Percentiles rank a stretch among this genome's conserved stretches.
These are phyloP conservation scores for Pachypsylla venusta DNA, from an alignment of 1,140 invertebrate genomes.

Conservation along the genomic window DNA sequence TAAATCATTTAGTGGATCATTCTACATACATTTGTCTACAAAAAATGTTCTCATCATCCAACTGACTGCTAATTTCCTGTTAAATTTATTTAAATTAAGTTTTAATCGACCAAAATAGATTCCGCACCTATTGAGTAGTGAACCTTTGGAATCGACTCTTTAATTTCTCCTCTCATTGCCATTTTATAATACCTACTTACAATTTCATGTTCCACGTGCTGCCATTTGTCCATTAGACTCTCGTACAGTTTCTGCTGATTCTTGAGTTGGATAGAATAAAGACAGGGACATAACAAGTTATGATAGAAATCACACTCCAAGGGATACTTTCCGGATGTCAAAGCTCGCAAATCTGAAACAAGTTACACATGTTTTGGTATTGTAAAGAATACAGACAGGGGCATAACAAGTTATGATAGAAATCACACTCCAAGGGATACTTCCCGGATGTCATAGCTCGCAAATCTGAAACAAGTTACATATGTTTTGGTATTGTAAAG, in stretches of 20 bases:
- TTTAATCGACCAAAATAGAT: no score
- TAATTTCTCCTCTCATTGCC: no score
- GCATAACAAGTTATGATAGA: constrained; percentile 33
- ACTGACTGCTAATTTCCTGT: no score
- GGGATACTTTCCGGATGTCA: constrained; percentile 14
- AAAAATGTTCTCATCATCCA: no score
- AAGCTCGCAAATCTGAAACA: constrained; percentile 27
- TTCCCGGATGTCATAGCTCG: constrained; percentile 9
- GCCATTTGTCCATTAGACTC: constrained; percentile 32
- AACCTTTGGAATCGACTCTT: no score
- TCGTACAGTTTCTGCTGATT: constrained; percentile 23
- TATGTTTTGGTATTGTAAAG: constrained; percentile 24
- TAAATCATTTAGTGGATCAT: no score
- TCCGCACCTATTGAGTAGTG: no score
- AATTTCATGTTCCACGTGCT: constrained; percentile 29
- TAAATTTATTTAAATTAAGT: no score
- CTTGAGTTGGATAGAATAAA: constrained; percentile 31
- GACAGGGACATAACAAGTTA: constrained; percentile 35
- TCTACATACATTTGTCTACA: no score
- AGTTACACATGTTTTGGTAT: constrained; percentile 20
- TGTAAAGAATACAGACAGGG: constrained; percentile 35
- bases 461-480: constrained; percentile 28
- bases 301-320: constrained; percentile 30
- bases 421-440: constrained; percentile 27
- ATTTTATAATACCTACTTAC: no score